phyloP scores from a whole-genome alignment of 1,140 invertebrate species.

The Drosophila eugracilis region DNA sequence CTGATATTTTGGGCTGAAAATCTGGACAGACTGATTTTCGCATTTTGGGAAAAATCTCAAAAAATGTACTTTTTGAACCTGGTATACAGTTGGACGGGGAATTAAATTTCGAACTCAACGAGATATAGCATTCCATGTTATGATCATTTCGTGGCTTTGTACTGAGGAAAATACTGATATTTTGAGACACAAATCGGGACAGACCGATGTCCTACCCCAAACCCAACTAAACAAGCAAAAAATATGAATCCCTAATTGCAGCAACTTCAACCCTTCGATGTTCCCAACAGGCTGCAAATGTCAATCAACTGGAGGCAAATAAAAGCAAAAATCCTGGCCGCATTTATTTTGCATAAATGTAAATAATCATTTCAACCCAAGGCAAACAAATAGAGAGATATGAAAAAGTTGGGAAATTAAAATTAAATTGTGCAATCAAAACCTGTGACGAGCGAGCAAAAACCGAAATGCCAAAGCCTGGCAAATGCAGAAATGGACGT shows the following conservation, averaged over 20 bases:
- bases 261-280: slow-evolving; percentile 55
- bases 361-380: slow-evolving; percentile 39
- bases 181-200: no score
- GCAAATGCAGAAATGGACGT: slow-evolving; percentile 52
- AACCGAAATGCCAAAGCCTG: slow-evolving; percentile 51
- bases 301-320: slow-evolving; percentile 61
- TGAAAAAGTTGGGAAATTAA: slow-evolving; percentile 28
- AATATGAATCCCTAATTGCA: slow-evolving; percentile 38
- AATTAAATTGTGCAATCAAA: slow-evolving; percentile 75
- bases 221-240: slow-evolving; percentile 24
- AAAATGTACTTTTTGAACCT: no score
- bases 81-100: no score
- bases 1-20: no score
- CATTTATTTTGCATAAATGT: slow-evolving; percentile 56
- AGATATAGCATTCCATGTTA: no score
- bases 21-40: no score
- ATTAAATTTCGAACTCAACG: no score
- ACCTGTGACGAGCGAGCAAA: slow-evolving; percentile 28
- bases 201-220: slow-evolving; percentile 35
- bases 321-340: slow-evolving; percentile 28
- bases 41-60: no score
- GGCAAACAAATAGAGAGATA: slow-evolving; percentile 36
- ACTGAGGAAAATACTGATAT: no score
- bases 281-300: slow-evolving; percentile 31
- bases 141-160: no score